A percentile compares a stretch with the other conserved stretches of the same genome.
Conservation (phyloP, 2,113 vertebrate genomes). For the Elachura formosa region DNA sequence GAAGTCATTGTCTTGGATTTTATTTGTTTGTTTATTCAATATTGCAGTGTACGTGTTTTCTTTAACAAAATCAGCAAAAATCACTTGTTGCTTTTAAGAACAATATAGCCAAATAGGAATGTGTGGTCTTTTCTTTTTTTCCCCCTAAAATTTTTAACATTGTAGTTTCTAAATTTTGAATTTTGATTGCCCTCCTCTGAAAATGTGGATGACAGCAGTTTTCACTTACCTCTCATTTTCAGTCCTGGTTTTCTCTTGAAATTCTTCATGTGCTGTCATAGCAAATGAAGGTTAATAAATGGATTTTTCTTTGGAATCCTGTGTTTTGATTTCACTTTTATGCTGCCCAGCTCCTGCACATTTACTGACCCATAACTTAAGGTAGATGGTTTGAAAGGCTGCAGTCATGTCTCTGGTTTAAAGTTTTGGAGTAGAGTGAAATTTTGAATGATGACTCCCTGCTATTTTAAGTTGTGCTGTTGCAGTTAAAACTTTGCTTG, state of each 20-base stretch:
- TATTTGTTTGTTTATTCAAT: background rate
- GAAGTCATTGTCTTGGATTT: background rate
- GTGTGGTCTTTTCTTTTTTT: background rate
- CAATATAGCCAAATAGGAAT: background rate
- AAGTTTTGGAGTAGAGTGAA: background rate
- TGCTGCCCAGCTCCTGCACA: background rate
- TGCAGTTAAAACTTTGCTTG: background rate
- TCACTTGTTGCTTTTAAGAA: background rate
- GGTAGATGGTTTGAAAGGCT: background rate
- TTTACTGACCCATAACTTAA: background rate
- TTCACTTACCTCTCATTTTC: background rate
- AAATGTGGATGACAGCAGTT: background rate
- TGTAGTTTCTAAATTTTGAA: background rate
- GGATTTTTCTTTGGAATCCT: background rate
- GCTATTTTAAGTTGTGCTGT: background rate
- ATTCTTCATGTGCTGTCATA: background rate
- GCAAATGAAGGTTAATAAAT: background rate
- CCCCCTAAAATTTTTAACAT: background rate
- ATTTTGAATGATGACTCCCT: background rate
- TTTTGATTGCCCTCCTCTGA: background rate
- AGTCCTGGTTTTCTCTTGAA: background rate
- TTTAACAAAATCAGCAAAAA: background rate
- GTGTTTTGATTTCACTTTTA: background rate
- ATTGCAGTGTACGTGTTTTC: background rate
- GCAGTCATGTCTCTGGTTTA: background rate